Percentiles rank a stretch among this genome's conserved stretches.
Evolutionary conservation across 2,797 vertebrate species (phyloP).

Genomic region (Periparus ater): DNA sequence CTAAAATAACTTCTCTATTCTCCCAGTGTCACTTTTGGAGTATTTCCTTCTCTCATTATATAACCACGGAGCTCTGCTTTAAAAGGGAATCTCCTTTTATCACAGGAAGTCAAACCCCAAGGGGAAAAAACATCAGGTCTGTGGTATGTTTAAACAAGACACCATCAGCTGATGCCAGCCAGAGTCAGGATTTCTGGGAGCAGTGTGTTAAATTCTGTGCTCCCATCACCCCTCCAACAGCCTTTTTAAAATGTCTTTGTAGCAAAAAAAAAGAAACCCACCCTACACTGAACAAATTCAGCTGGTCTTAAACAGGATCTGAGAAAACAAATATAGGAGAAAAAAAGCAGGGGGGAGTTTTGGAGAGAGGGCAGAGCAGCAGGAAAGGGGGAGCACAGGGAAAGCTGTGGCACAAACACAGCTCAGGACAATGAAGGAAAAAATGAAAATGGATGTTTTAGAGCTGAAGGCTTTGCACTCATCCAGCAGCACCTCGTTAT

Average conservation of each 20-base stretch:
- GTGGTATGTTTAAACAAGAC: background rate
- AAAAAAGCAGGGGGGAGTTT: background rate
- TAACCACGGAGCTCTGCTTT: background rate
- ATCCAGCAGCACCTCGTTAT: no score
- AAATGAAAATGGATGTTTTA: background rate
- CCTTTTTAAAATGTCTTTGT: background rate
- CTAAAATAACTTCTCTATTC: constrained; percentile 11
- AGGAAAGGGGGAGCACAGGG: background rate
- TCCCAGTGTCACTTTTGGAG: background rate
- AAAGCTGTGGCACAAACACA: background rate
- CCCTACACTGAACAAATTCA: background rate
- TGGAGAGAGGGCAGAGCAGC: background rate
- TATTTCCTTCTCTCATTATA: constrained; percentile 44
- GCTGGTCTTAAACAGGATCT: background rate
- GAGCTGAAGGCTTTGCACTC: background rate
- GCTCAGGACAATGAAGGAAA: fast-evolving
- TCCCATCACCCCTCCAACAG: background rate
- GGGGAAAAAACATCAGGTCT: background rate
- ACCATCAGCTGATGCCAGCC: background rate
- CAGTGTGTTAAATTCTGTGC: fast-evolving
- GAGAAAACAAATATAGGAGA: background rate
- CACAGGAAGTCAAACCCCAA: constrained; percentile 36
- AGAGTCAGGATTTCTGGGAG: background rate
- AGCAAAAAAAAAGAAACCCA: background rate
- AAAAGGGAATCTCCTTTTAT: constrained; percentile 54